These are phyloP conservation scores for Drosophila flavopinicola DNA, from an alignment of 2,888 invertebrate species.

Conservation along the genomic window DNA sequence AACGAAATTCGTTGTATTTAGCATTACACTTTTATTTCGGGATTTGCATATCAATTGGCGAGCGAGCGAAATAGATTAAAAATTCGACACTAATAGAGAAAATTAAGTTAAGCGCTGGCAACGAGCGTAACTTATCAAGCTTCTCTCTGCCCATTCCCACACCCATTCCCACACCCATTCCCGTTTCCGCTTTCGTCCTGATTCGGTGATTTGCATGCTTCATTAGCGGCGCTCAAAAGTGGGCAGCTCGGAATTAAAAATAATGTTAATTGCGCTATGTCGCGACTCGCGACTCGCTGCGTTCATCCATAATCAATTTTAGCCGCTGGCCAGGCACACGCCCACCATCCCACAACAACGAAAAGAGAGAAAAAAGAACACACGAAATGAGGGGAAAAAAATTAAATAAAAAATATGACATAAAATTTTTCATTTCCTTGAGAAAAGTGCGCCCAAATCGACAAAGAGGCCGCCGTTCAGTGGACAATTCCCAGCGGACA, in stretches of 20 bases:
- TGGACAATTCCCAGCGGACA: constrained; percentile 74
- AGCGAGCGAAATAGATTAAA: constrained; percentile 66
- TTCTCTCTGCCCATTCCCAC: neutral
- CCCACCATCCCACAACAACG: constrained; percentile 12
- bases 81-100: constrained; percentile 74
- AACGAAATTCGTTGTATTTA: constrained; percentile 4
- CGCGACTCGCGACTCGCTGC: constrained; percentile 29
- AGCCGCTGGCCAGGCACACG: constrained; percentile 69
- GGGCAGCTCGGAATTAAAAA: constrained; percentile 71
- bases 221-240: constrained; percentile 71
- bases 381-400: constrained; percentile 48
- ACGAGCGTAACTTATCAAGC: constrained; percentile 66
- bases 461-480: constrained; percentile 33
- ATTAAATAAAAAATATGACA: constrained; percentile 77
- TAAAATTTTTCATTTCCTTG: constrained; percentile 81
- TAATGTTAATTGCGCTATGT: constrained; percentile 74
- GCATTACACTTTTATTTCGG: constrained; percentile 2
- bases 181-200: constrained; percentile 38
- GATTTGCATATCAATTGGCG: constrained; percentile 77
- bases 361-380: constrained; percentile 32
- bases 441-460: constrained; percentile 56
- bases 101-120: constrained; percentile 69
- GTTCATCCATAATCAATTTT: constrained; percentile 83
- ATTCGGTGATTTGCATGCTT: constrained; percentile 75
- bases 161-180: constrained; percentile 9